phyloP scores from a whole-genome alignment of 2,888 invertebrate species.

The Laothoe populi region DNA sequence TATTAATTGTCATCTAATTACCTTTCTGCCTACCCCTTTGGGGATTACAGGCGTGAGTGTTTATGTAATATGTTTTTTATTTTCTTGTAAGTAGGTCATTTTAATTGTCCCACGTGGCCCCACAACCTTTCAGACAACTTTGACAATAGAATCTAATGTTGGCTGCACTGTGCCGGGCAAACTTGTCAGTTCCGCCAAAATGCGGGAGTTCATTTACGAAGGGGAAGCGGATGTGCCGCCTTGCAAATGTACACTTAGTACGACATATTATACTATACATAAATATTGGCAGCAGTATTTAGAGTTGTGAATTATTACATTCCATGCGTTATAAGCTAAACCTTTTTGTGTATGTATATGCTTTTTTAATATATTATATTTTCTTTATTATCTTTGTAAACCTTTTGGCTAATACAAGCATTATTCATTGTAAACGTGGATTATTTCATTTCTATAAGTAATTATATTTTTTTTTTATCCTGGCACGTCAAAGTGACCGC shows the following conservation, averaged over 20 bases:
- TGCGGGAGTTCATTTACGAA: slow-evolving; percentile 43
- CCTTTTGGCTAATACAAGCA: no score
- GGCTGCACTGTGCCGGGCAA: slow-evolving; percentile 49
- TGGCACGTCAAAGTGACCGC: no score
- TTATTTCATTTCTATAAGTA: no score
- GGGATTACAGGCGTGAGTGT: no score
- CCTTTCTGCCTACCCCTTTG: no score
- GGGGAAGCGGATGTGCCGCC: slow-evolving; percentile 50
- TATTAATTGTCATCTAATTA: no score
- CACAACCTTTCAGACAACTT: slow-evolving; percentile 32
- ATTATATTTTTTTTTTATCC: no score
- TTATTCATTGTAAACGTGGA: no score
- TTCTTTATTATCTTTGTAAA: no score
- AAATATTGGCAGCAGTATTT: slow-evolving; percentile 9
- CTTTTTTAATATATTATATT: no score
- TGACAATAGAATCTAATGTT: slow-evolving; percentile 49
- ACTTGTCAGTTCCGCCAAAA: slow-evolving; percentile 57
- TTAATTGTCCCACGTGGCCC: slow-evolving; percentile 20
- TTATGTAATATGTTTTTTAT: background rate
- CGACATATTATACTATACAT: slow-evolving; percentile 14
- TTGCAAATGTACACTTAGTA: slow-evolving; percentile 16
- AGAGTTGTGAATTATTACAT: background rate
- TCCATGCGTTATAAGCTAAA: no score
- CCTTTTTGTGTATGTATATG: no score
- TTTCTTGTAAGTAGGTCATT: slow-evolving; percentile 3